phyloP scores from a whole-genome alignment of 2,888 invertebrate genomes.

The Colletes collaris region DNA sequence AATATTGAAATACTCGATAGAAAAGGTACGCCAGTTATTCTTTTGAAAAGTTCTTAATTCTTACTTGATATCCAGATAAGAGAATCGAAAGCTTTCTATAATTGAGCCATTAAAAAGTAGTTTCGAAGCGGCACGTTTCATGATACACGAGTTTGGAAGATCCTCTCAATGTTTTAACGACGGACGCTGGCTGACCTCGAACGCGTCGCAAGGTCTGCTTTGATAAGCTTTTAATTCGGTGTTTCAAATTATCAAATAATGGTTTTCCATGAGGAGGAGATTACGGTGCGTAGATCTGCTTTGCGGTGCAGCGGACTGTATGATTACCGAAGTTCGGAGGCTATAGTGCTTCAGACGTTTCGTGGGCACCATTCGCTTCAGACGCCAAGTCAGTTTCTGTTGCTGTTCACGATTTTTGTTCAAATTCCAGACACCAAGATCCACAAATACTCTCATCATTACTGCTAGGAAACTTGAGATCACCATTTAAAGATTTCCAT shows the following conservation, averaged over 20 bases:
- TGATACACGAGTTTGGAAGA: background rate
- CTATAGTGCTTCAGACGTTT: conserved; percentile 79
- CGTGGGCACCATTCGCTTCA: conserved; percentile 71
- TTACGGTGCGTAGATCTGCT: conserved; percentile 73
- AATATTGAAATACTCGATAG: too few relatives aligned
- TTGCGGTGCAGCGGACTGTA: conserved; percentile 81
- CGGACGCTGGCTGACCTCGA: background rate
- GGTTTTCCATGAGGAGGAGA: conserved; percentile 71
- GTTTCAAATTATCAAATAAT: conserved; percentile 71
- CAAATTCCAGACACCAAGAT: conserved; percentile 58
- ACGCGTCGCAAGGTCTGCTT: conserved; percentile 11
- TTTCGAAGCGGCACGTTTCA: too few relatives aligned
- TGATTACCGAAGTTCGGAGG: conserved; percentile 82
- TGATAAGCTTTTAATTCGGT: conserved; percentile 52
- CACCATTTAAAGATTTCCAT: too few relatives aligned
- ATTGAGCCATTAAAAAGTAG: too few relatives aligned
- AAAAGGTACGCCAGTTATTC: too few relatives aligned
- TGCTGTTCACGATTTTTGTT: conserved; percentile 51
- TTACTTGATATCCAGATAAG: too few relatives aligned
- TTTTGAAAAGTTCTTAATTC: too few relatives aligned
- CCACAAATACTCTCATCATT: conserved; percentile 31
- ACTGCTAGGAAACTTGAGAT: conserved; percentile 2
- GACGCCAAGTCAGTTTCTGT: conserved; percentile 33
- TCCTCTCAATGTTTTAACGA: background rate
- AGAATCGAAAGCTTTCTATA: too few relatives aligned